Base-by-base conservation (phyloP, 2,888 invertebrate genomes). In the Phrixothrix hirtus region DNA sequence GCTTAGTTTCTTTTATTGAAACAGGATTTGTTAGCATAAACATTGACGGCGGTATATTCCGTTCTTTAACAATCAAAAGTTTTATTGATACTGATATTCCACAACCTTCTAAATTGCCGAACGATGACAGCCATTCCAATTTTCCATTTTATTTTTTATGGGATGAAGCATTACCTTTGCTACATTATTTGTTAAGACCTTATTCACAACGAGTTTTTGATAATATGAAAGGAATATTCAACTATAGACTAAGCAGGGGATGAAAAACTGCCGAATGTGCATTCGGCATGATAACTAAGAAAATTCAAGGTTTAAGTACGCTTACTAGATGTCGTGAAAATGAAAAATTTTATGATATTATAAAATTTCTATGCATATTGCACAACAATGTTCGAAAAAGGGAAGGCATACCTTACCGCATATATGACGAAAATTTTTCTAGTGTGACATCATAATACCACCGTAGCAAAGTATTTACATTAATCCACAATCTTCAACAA, bases 111-210 rank as follows among this genome's bases (percentile, higher is more conserved):
- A 25, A 17, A 38, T 32, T 55, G 30, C 38, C 37, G 16, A 31
- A 55, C 14, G 50, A 49, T 50, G 44, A 55, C 9, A 43, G 17
- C n/a, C 13, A 37, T 1, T 12, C 7, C 11, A 26, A 10, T 1
- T 60, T 59, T 53, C 60, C 60, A 14, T 59, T 55, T 39, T 57
- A 61, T 35, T 61, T 62, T 51, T 57, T 57, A 11, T 53, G 46
- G 39, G 61, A 61, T 52, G 53, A 60, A 42, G 56, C 65, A 15
- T 66, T 69, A 39, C 63, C 57, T 32, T 48, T 62, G 25, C 41
- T 58, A 37, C 42, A 41, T 27, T 49, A 62, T 51, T 60, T 66
- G 39, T 57, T 65, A 59, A 57, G 60, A 48, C 63, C 67, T 15
- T 64, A 61, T 49, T 50, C 64, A 45, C 46, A 52, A 43, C 38